Conservation (phyloP, 2,888 invertebrate species). For the Pantelozetes paolii region DNA sequence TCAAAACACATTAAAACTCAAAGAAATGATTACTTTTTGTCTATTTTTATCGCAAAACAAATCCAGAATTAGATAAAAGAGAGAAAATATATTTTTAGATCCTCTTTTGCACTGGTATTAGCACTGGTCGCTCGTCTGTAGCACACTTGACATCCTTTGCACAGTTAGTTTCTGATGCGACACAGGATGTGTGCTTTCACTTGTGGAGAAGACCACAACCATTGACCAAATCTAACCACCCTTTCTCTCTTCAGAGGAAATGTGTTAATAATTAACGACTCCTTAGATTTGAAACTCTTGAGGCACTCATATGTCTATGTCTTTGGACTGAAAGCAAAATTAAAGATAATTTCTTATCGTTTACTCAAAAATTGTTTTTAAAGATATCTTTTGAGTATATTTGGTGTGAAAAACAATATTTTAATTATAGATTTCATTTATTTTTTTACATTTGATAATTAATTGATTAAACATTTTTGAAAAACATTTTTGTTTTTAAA, state of each 20-base stretch:
- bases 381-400: too few species aligned
- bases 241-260: neutral
- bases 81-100: conserved; percentile 20
- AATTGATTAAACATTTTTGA: too few species aligned
- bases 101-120: neutral
- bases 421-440: too few species aligned
- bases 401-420: too few species aligned
- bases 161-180: neutral
- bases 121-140: neutral
- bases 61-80: neutral
- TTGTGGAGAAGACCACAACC: neutral
- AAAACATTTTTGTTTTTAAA: too few species aligned
- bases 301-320: too few species aligned
- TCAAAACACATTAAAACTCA: neutral
- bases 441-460: too few species aligned
- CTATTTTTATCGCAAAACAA: conserved; percentile 12
- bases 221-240: conserved; percentile 11
- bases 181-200: conserved; percentile 23
- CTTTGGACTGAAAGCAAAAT: too few species aligned
- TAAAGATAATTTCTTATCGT: too few species aligned
- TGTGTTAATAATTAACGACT: neutral
- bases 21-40: neutral
- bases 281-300: neutral
- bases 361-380: too few species aligned
- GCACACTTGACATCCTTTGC: conserved; percentile 18